Conservation (phyloP, 2,888 invertebrate genomes). For the Ectropis crepuscularia region DNA sequence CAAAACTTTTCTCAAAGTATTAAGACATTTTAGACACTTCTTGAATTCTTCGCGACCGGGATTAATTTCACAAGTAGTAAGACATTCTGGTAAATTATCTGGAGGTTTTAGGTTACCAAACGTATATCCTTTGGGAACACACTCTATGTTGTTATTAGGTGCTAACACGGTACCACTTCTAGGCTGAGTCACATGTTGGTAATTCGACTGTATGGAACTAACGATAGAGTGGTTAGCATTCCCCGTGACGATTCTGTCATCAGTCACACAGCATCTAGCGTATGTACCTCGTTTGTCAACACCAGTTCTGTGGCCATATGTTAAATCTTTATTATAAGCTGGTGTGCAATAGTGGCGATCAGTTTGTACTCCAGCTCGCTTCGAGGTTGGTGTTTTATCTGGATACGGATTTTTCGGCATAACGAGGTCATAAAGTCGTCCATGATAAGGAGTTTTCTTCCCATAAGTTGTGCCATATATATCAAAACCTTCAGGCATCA, state of each 20-base stretch:
- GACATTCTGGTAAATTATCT: constrained; percentile 75
- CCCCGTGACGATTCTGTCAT: constrained; percentile 66
- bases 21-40: constrained; percentile 75
- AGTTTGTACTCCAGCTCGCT: constrained; percentile 57
- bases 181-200: constrained; percentile 59
- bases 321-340: constrained; percentile 68
- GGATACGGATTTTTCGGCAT: constrained; percentile 67
- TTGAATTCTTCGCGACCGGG: constrained; percentile 67
- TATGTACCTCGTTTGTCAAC: constrained; percentile 78
- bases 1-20: constrained; percentile 66
- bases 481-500: constrained; percentile 72
- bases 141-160: constrained; percentile 77
- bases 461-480: constrained; percentile 63
- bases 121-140: constrained; percentile 71
- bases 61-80: constrained; percentile 65
- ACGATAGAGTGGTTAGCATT: constrained; percentile 60
- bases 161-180: constrained; percentile 70
- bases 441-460: constrained; percentile 56
- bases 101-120: constrained; percentile 76
- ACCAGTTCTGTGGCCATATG: constrained; percentile 72
- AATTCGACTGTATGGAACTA: constrained; percentile 73
- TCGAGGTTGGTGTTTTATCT: constrained; percentile 60
- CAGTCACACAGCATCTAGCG: constrained; percentile 73
- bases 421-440: constrained; percentile 67
- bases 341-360: constrained; percentile 68